Evolutionary conservation across 2,113 vertebrate species (phyloP).

Genomic region (Trematomus loennbergii): DNA sequence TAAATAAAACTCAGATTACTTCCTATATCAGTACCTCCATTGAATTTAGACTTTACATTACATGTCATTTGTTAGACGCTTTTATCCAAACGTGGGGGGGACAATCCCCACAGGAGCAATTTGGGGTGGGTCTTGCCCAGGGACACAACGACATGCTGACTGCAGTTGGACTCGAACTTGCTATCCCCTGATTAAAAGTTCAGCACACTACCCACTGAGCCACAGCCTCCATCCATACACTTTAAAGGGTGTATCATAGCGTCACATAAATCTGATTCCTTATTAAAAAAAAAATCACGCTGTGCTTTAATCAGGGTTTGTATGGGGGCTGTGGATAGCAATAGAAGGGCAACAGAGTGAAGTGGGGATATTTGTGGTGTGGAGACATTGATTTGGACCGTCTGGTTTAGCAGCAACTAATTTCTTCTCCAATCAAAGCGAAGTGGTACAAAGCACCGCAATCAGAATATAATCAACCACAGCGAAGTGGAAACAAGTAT

Average conservation of each 20-base stretch:
- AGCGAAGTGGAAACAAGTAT: conserved; percentile 50
- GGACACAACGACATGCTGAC: too few relatives aligned
- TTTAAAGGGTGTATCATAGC: background rate
- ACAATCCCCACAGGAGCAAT: too few relatives aligned
- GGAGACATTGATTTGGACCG: conserved; percentile 59
- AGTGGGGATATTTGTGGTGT: conserved; percentile 26
- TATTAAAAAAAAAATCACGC: background rate
- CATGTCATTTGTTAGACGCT: too few relatives aligned
- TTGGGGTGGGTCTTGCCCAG: too few relatives aligned
- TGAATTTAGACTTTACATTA: background rate
- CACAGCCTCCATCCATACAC: too few relatives aligned
- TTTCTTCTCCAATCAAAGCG: conserved; percentile 64
- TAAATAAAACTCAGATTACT: background rate
- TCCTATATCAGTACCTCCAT: background rate
- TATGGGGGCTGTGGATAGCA: conserved; percentile 38
- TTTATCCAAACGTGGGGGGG: too few relatives aligned
- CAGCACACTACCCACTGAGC: too few relatives aligned
- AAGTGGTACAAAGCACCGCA: conserved; percentile 48
- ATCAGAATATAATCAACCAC: conserved; percentile 57
- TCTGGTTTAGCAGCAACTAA: conserved; percentile 50
- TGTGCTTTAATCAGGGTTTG: conserved; percentile 33
- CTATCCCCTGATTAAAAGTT: too few relatives aligned
- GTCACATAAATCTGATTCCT: background rate
- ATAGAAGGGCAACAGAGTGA: conserved; percentile 7
- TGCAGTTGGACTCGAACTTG: too few relatives aligned